A percentile compares a stretch with the other conserved stretches of the same genome.
Conservation (phyloP, 2,113 vertebrate genomes). For the Tyto alba region DNA sequence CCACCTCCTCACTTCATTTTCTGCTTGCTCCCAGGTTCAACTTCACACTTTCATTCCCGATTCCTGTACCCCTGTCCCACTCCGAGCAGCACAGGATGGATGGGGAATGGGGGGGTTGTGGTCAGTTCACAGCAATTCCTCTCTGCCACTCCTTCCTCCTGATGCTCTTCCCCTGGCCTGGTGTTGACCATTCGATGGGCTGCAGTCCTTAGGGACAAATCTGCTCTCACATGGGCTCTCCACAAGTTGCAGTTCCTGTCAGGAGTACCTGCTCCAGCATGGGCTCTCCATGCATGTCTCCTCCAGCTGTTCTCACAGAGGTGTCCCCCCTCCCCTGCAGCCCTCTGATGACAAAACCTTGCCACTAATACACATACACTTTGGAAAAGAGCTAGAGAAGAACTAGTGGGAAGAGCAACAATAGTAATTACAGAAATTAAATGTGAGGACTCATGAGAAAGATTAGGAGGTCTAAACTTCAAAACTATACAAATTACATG, state of each 20-base stretch:
- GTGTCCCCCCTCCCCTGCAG: neutral
- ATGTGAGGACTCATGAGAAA: neutral
- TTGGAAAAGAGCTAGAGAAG: neutral
- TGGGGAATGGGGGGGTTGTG: neutral
- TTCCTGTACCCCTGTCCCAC: neutral
- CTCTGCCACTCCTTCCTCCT: neutral
- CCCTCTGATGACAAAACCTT: neutral
- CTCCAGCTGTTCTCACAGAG: neutral
- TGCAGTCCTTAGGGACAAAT: neutral
- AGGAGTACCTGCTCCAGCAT: neutral
- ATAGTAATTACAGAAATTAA: neutral
- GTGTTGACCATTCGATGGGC: accelerated
- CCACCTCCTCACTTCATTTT: neutral
- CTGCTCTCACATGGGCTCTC: neutral
- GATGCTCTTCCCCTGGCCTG: neutral
- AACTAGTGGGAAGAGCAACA: neutral
- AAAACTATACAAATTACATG: neutral
- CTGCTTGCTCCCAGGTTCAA: neutral
- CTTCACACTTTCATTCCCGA: neutral
- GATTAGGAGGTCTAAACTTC: neutral
- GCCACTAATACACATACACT: accelerated
- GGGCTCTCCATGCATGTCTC: neutral
- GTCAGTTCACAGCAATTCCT: neutral
- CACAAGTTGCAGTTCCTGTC: neutral
- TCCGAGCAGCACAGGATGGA: neutral